phyloP scores from a whole-genome alignment of 1,140 invertebrate genomes.

The Dendrolimus kikuchii region DNA sequence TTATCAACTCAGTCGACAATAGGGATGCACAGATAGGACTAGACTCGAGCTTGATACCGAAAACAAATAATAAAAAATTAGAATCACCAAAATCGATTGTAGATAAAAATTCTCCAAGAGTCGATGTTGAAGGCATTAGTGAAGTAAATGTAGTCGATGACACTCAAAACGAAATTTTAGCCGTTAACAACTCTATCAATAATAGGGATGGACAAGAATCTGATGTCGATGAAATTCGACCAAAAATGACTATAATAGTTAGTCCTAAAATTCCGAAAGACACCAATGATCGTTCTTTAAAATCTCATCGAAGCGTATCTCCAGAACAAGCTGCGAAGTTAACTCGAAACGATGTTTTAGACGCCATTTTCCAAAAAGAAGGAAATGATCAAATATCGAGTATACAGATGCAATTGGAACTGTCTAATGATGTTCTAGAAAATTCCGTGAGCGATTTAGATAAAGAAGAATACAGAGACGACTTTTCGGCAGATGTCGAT shows the following conservation, averaged over 20 bases:
- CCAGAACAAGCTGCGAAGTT: slow-evolving; percentile 18
- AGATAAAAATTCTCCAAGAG: slow-evolving; percentile 21
- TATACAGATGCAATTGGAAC: slow-evolving; percentile 22
- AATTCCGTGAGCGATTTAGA: slow-evolving; percentile 18
- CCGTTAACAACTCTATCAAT: slow-evolving; percentile 33
- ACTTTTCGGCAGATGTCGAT: slow-evolving; percentile 45
- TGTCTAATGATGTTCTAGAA: slow-evolving; percentile 21
- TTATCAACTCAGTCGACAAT: slow-evolving; percentile 29
- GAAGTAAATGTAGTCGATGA: slow-evolving; percentile 11
- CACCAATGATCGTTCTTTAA: background rate
- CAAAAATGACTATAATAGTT: slow-evolving; percentile 37
- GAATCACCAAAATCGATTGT: too few relatives aligned
- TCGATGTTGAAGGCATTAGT: slow-evolving; percentile 36
- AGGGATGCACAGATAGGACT: slow-evolving; percentile 14
- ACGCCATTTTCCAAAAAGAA: slow-evolving; percentile 32
- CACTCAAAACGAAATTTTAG: slow-evolving; percentile 23
- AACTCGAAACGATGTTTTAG: slow-evolving; percentile 30
- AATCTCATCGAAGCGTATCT: slow-evolving; percentile 7
- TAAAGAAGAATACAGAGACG: slow-evolving; percentile 37
- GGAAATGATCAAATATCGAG: slow-evolving; percentile 21
- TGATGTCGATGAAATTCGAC: slow-evolving; percentile 17
- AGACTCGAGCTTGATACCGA: too few relatives aligned
- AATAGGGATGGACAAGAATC: slow-evolving; percentile 12
- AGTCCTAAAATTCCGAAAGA: slow-evolving; percentile 28
- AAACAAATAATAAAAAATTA: too few relatives aligned